Base-by-base conservation (phyloP, 2,113 vertebrate species). In the Promerops cafer region DNA sequence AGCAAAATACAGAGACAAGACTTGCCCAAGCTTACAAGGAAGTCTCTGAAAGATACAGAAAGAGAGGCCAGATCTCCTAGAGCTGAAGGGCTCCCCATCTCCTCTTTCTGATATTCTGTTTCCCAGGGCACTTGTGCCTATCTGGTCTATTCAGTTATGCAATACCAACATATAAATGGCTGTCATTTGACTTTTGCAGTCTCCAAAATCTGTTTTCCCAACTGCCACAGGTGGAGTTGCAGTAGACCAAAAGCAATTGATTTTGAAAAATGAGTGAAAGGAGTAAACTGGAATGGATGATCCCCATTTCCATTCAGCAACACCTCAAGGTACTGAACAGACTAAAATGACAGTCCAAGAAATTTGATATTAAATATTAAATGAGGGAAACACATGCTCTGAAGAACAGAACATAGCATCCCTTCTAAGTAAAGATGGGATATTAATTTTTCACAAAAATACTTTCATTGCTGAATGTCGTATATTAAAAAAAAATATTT, bases 361-460 rank as follows among this genome's bases (percentile, higher is more conserved):
- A 83, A 87, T 56, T 33, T 54, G 16, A 44, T 87, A 82, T 69
- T 77, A 77, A 94, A 85, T 56, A 93, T 28, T 68, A 72, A 87
- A 82, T 33, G 21, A 89, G 83, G 54, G 61, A 90, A 86, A 87
- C 52, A 85, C 18, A 69, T 18, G 61, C 35, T 93, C 28, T 94
- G 49, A 61, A 84, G 56, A 63, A 42, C 9, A 71, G 45, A 94
- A 18, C 33, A 45, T 35, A 93, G 13, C 45, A 53, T 35, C 35
- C 72, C 61, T 93, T 68, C 28, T 61, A 53, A 94, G 79, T 31
- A 83, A 76, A 65, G 33, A 71, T 8, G 28, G 80, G 75, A 80
- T 57, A 37, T 14, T 89, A 80, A 56, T 75, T 94, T 96, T 94
- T 70, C 72, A 75, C 45, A 90, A 93, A 97, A 96, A 89, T 39